A percentile compares a stretch with the other conserved stretches of the same genome.
Conservation (phyloP, 2,797 vertebrate species). For the Protonibea diacanthus region DNA sequence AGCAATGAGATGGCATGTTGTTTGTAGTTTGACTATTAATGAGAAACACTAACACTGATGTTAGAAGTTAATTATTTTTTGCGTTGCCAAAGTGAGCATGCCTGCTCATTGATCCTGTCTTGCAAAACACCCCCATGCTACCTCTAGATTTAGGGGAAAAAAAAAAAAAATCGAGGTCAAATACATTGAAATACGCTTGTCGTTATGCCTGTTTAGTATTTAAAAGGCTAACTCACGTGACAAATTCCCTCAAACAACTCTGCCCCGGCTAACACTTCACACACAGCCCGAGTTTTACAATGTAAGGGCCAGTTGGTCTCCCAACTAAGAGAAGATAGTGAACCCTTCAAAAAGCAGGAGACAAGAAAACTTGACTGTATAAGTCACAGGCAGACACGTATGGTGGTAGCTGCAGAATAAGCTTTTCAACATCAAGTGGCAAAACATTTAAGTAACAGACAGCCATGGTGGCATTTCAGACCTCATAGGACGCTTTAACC, state of each 20-base stretch:
- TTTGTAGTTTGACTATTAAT: conserved; percentile 48
- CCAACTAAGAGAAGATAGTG: conserved; percentile 30
- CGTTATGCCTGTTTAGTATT: conserved; percentile 54
- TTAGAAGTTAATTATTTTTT: conserved; percentile 14
- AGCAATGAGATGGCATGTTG: conserved; percentile 77
- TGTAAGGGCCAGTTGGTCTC: conserved; percentile 33
- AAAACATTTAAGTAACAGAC: conserved; percentile 62
- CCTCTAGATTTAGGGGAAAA: conserved; percentile 72
- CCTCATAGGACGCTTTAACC: conserved; percentile 35
- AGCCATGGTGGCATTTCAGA: conserved; percentile 30
- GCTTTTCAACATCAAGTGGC: conserved; percentile 63
- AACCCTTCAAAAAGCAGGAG: conserved; percentile 54
- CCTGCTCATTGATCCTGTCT: conserved; percentile 78
- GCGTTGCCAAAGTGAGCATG: conserved; percentile 56
- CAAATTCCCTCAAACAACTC: conserved; percentile 63
- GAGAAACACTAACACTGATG: conserved; percentile 48
- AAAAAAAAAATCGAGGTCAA: conserved; percentile 52
- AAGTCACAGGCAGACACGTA: conserved; percentile 53
- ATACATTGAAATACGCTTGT: conserved; percentile 69
- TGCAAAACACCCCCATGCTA: conserved; percentile 79
- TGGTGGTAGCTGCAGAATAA: conserved; percentile 52
- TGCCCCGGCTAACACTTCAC: conserved; percentile 56
- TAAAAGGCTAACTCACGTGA: conserved; percentile 56
- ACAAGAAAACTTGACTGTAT: conserved; percentile 36
- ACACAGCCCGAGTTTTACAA: conserved; percentile 49